Percentiles rank a stretch among this genome's conserved stretches.
phyloP scores from a whole-genome alignment of 2,113 vertebrate species.

The Marcusenius ussheri region DNA sequence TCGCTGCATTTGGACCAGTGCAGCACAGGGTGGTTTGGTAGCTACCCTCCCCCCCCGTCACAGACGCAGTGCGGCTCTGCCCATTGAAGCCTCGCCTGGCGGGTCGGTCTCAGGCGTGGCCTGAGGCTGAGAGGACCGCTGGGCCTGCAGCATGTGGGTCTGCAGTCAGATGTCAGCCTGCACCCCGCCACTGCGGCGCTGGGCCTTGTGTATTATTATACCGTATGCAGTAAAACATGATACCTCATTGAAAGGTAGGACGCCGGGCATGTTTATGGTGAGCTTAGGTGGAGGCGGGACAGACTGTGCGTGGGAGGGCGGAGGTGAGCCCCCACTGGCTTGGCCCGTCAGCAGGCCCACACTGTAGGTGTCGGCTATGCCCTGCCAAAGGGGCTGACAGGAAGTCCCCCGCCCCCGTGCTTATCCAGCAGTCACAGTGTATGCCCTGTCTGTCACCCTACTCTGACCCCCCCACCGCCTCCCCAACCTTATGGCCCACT shows the following conservation, averaged over 20 bases:
- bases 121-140: background rate
- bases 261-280: slow-evolving; percentile 32
- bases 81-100: background rate
- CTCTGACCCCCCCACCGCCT: background rate
- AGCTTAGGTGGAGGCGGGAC: slow-evolving; percentile 12
- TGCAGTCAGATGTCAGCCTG: background rate
- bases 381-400: background rate
- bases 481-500: background rate
- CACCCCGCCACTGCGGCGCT: too few species aligned
- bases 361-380: background rate
- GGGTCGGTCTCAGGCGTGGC: background rate
- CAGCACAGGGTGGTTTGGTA: background rate
- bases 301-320: background rate
- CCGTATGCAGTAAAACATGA: slow-evolving; percentile 47
- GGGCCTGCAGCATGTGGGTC: background rate
- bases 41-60: background rate
- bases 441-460: slow-evolving; percentile 10
- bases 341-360: background rate
- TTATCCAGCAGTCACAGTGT: background rate
- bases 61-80: background rate
- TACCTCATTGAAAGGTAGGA: slow-evolving; percentile 48
- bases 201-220: slow-evolving; percentile 22
- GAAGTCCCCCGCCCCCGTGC: background rate
- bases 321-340: slow-evolving; percentile 4
- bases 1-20: background rate